phyloP scores from a whole-genome alignment of 2,797 vertebrate genomes.

The Falco cherrug region DNA sequence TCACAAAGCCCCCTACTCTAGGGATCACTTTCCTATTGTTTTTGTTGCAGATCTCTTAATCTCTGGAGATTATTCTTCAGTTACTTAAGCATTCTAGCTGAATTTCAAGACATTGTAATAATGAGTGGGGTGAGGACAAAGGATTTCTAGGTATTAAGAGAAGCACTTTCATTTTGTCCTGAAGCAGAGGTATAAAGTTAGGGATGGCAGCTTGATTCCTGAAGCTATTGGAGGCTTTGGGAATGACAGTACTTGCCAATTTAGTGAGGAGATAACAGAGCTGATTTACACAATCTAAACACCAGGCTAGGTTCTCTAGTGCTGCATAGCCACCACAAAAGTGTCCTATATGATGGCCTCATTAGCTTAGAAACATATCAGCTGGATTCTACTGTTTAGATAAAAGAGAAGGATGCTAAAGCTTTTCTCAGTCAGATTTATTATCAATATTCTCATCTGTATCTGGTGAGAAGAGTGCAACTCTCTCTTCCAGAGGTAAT shows the following conservation, averaged over 20 bases:
- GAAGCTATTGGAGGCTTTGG: constrained; percentile 35
- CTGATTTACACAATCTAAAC: constrained; percentile 33
- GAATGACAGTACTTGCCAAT: constrained; percentile 2
- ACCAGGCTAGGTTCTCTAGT: not conserved
- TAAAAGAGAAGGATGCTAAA: constrained; percentile 23
- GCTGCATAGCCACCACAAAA: not conserved
- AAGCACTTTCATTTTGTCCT: constrained; percentile 14
- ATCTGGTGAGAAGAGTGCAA: not conserved
- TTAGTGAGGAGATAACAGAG: not conserved
- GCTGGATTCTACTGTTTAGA: not conserved
- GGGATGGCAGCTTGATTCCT: constrained; percentile 17
- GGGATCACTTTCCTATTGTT: constrained; percentile 13
- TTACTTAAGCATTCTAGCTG: constrained; percentile 42
- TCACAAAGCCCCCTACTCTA: not conserved
- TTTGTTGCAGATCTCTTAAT: constrained; percentile 50
- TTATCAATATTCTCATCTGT: constrained; percentile 33
- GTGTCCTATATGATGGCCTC: not conserved
- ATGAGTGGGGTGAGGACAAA: not conserved
- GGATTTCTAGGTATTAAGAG: constrained; percentile 33
- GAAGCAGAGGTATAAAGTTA: not conserved
- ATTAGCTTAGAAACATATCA: constrained; percentile 5
- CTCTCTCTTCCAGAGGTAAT: constrained; percentile 15
- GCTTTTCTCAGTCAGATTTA: constrained; percentile 24
- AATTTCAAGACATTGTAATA: constrained; percentile 28
- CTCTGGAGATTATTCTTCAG: constrained; percentile 34